Evolutionary conservation across 1,140 invertebrate species (phyloP).

Genomic region (Orussus abietinus): DNA sequence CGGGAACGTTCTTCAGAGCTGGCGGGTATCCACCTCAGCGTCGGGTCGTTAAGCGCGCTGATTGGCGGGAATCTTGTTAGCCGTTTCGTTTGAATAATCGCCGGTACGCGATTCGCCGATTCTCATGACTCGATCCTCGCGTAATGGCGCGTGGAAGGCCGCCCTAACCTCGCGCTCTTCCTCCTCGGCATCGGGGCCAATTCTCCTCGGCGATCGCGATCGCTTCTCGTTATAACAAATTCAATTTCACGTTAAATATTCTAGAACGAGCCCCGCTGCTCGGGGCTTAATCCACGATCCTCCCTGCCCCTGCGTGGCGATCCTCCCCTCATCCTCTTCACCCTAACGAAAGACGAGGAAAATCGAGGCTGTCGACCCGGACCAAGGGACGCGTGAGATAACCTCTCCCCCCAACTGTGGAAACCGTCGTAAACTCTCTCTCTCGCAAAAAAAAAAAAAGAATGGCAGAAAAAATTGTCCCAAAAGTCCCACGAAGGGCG

Average conservation of each 20-base stretch:
- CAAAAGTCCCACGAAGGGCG: too few relatives aligned
- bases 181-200: slow-evolving; percentile 9
- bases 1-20: too few relatives aligned
- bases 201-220: slow-evolving; percentile 26
- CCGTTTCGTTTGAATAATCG: slow-evolving; percentile 53
- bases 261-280: slow-evolving; percentile 34
- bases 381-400: too few relatives aligned
- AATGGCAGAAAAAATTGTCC: too few relatives aligned
- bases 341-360: too few relatives aligned
- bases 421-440: too few relatives aligned
- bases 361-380: too few relatives aligned
- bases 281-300: slow-evolving; percentile 40
- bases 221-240: slow-evolving; percentile 46
- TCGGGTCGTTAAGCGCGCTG: slow-evolving; percentile 41
- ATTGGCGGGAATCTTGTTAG: slow-evolving; percentile 51
- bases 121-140: slow-evolving; percentile 48
- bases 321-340: too few relatives aligned
- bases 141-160: slow-evolving; percentile 49
- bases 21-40: background rate
- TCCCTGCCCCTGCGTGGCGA: too few relatives aligned
- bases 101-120: slow-evolving; percentile 41
- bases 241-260: slow-evolving; percentile 50
- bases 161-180: slow-evolving; percentile 17
- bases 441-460: too few relatives aligned
- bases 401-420: too few relatives aligned